Base-by-base conservation (phyloP, 2,888 invertebrate species). In the Orthosia incerta region DNA sequence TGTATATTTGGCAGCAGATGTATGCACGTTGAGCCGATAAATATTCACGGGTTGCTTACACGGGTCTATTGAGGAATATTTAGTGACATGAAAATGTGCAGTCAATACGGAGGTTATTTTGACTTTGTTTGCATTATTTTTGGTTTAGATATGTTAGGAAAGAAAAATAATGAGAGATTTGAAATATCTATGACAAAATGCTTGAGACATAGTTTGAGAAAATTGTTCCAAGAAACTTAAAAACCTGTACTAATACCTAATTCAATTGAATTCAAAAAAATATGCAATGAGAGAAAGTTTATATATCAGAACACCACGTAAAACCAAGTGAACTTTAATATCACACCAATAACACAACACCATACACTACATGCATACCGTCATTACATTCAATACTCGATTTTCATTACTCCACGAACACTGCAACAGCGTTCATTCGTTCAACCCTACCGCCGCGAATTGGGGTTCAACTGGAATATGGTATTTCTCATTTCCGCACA, bases 401-500 rank as follows among this genome's bases (percentile, higher is more conserved):
- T 83, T 70, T 83, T 83, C 80, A 80, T 82, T 80, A 83, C 80
- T 69, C 57, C 18, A 4, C 23, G 62, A 31, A 56, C 57, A 20
- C 46, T 76, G 65, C 55, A 69, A 57, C 73, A 79, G 16, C 67
- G n/a, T 46, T 65, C 87, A 90, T 87, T 91, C 67, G n/a, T 46
- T 65, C 87, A 90, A 87, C 91, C 91, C 89, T 89, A 87, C 84
- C 84, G 69, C 76, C 63, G 81, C 82, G 86, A 86, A 88, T 88
- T 86, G 89, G 92, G 93, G 91, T 88, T 88, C 86, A 84, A 88
- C 86, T 88, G 89, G 91, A 93, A 93, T 94, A 94, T 93, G 94
- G 93, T 94, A 94, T 94, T 94, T 93, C 93, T 94, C 94, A 94
- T 94, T 94, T 94, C 93, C 93, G 83, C 91, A 77, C 88, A 75